Evolutionary conservation across 2,888 invertebrate genomes (phyloP), one percentile per base, ranked within the genome.

Genomic region (Druceiella hillmani): DNA sequence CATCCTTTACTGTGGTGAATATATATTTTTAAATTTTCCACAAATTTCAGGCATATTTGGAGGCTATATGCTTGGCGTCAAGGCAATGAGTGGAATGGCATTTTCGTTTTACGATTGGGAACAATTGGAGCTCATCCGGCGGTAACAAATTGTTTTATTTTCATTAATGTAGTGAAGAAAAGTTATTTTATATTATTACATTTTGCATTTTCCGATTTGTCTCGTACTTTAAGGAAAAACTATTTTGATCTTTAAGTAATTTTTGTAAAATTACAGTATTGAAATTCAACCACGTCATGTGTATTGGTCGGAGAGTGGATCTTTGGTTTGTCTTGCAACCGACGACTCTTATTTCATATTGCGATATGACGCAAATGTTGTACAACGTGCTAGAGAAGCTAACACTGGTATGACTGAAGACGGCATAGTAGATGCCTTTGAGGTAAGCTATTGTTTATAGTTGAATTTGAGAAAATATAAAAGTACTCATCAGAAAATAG

Each of bases 21-120:
- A 22, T 12, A 34, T 10, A 35, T 40, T 43, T 4, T 11, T 30
- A 15, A 17, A 38, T 6, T 38, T n/a, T n/a, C n/a, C n/a, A n/a
- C n/a, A n/a, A n/a, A n/a, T n/a, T 58, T 4, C 55, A 86, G 86
- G 83, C 39, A 93, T 97, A 41, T 92, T 87, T 56, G 95, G 94
- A 15, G 95, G 95, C 1, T 82, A 78, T 59, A 77, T 95, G 67
- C 70, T 97, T 44, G 93, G 97, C 2, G 90, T 97, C 0, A 85
- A 88, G 51, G 92, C 94, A 0, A 87, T 89, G 7, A 88, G 91
- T 30, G 94, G 94, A 0, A 75, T 97, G 53, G 86, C 88, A 0
- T 95, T 99, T 63, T 98, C 89, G 0, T 94, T 99, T 64, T 99
- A 93, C 57, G 98, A 99, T 57, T 99, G 99, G 99, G 98, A 99